Evolutionary conservation across 2,888 invertebrate genomes (phyloP), one percentile per base, ranked within the genome.

Genomic region (Trilocha varians): DNA sequence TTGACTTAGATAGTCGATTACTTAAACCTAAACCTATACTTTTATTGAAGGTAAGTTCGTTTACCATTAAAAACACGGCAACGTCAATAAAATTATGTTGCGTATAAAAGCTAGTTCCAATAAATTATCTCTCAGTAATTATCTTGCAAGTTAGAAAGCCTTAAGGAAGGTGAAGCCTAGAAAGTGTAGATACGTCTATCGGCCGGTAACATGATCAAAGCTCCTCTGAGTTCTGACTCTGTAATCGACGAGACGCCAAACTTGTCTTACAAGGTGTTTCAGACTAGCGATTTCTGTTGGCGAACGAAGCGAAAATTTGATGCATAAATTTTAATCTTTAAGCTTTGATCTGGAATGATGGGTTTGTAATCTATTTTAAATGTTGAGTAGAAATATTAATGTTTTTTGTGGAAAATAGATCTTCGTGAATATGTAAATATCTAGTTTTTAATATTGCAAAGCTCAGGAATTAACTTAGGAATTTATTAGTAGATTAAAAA

Each of bases 201-300:
- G 62, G 62, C 55, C 65, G 61, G 59, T 62, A 66, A 66, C 59
- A 52, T 59, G 75, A 75, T 75, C 72, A 75, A 75, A 74, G 73
- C 55, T 60, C 50, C 53, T 46, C 45, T 44, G 49, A 54, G 46
- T 57, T 62, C 44, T 53, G 41, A 50, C 52, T 49, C 62, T 62
- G 63, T 70, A 67, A 72, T 74, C 62, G 65, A 64, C 62, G 45
- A 40, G 62, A 54, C 54, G 57, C 48, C 52, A 42, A 64, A 59
- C 47, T 59, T 46, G 38, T 43, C 40, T 44, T 40, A 42, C 34
- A 46, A 45, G 49, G 46, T 45, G 47, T 45, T 50, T 49, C 43
- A 52, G 44, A 52, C 43, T 44, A 39, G 36, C 34, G 43, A 17
- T 25, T 32, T 38, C 43, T 42, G 42, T 35, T 11, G 25, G 4